Percentiles rank a stretch among this genome's conserved stretches.
Conservation (phyloP, 2,113 vertebrate species). For the Actenoides hombroni region DNA sequence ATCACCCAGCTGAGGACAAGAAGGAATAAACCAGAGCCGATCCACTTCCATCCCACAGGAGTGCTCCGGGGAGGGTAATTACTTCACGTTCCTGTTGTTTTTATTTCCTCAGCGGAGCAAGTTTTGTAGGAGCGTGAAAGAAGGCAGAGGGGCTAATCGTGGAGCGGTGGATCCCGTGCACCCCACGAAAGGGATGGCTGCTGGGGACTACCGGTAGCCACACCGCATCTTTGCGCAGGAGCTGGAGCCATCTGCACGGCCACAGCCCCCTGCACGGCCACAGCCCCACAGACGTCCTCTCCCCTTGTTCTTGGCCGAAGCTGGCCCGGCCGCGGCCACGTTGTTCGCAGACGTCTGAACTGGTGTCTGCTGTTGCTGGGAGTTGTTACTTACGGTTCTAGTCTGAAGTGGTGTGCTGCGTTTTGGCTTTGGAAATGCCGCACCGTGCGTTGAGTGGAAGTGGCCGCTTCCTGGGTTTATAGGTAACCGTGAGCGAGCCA, state of each 20-base stretch:
- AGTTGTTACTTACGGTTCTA: neutral
- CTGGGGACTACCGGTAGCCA: neutral
- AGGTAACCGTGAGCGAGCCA: neutral
- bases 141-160: neutral
- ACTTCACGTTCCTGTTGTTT: neutral
- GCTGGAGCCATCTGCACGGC: neutral
- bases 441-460: neutral
- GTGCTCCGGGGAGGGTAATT: neutral
- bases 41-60: neutral
- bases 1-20: neutral
- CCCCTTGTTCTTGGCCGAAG: neutral
- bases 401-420: neutral
- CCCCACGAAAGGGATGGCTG: neutral
- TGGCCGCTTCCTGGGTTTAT: neutral
- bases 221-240: accelerated
- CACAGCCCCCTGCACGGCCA: accelerated
- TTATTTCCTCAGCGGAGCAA: neutral
- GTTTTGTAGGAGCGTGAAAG: neutral
- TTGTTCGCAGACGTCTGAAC: neutral
- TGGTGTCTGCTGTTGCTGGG: neutral
- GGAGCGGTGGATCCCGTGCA: neutral
- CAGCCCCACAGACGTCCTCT: accelerated
- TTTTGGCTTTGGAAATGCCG: neutral
- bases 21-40: neutral
- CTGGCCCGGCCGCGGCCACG: neutral